Evolutionary conservation across 2,113 vertebrate genomes (phyloP), one percentile per base, ranked within the genome.

Genomic region (Menura novaehollandiae): DNA sequence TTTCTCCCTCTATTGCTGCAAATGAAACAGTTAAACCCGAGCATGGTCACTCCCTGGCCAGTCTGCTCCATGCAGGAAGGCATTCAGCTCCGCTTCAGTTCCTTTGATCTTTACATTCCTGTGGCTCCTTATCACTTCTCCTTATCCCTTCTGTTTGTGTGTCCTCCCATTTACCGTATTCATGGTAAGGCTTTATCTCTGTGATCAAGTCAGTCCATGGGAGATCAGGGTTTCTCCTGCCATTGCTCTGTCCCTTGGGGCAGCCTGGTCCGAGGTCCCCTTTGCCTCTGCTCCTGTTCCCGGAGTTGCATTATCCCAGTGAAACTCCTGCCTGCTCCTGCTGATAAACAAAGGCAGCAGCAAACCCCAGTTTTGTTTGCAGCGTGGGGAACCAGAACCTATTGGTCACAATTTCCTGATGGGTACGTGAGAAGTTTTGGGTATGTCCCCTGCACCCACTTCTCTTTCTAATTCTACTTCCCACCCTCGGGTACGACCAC

Each of bases 61-160:
- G 28, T 33, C 44, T 63, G 79, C 46, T 68, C 84, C 13, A 6
- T 15, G 12, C 35, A 68, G 1, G 32, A 77, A 77, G 63, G 63
- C 30, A 53, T 47, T 53, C 46, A 4, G 68, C 59, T 39, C 87
- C 52, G 79, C 6, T 49, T 47, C 30, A 55, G 17, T 8, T 83
- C 83, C 46, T 59, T 79, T 76, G 76, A 91, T 84, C 95, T 80
- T 39, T 39, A 44, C 80, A 74, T 92, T 92, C 86, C 69, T 81
- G 32, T 13, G 76, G 23, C 72, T 87, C 80, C 72, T 95, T 92
- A 94, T 96, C 87, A 13, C 60, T 63, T 60, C 60, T 46, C 78
- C 53, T 81, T 52, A 62, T 76, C 68, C 83, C 59, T 86, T 33
- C 67, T 47, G 18, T 37, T 76, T 62, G 44, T 47, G 71, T 79